A percentile compares a stretch with the other conserved stretches of the same genome.
Conservation (phyloP, 2,888 invertebrate species). For the Patella ulyssiponensis region DNA sequence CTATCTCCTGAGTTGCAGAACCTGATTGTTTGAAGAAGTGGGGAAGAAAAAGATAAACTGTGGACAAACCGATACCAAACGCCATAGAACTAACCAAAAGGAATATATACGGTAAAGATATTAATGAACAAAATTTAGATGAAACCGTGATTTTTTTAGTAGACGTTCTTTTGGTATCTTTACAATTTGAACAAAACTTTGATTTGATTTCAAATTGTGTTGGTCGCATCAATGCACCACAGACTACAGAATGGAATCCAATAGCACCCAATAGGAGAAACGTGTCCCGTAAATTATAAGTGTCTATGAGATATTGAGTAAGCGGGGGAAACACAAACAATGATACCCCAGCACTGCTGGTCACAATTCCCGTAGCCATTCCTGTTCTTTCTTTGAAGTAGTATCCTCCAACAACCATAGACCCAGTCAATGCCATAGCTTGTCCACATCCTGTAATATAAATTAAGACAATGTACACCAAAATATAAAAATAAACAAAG, state of each 20-base stretch:
- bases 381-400: not conserved
- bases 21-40: not conserved
- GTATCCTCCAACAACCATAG: not conserved
- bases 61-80: not conserved
- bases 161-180: not conserved
- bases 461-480: not conserved
- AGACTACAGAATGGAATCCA: not conserved
- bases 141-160: too few relatives aligned
- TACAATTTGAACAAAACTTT: not conserved
- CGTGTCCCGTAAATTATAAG: not conserved
- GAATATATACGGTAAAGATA: not conserved
- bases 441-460: not conserved
- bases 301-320: not conserved
- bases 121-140: too few relatives aligned
- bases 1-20: not conserved
- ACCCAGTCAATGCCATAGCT: not conserved
- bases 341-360: not conserved
- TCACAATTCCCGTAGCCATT: not conserved
- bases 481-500: too few relatives aligned
- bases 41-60: not conserved
- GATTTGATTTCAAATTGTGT: not conserved
- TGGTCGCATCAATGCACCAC: slow-evolving; percentile 2
- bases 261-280: not conserved
- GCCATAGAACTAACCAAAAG: not conserved
- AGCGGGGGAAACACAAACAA: not conserved